These are phyloP conservation scores for Amblyopsis rosae DNA, from an alignment of 2,113 vertebrate species.

Conservation along the genomic window DNA sequence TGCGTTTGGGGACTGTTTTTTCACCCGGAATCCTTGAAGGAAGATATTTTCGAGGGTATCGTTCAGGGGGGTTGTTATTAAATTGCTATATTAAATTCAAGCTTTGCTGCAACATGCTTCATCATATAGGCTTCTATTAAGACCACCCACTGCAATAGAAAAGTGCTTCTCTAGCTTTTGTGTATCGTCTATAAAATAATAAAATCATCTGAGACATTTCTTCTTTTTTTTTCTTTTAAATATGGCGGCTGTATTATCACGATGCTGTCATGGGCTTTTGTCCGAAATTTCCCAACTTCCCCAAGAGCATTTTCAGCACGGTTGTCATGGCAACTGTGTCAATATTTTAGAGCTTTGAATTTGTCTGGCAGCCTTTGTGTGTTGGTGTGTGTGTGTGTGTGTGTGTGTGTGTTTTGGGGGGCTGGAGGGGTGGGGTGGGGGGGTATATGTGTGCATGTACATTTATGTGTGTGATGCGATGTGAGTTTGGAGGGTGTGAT, in stretches of 20 bases:
- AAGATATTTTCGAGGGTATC: not conserved
- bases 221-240: no score
- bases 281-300: constrained; percentile 50
- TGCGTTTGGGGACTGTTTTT: not conserved
- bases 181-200: no score
- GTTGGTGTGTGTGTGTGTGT: constrained; percentile 7
- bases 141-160: no score
- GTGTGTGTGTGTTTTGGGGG: constrained; percentile 1
- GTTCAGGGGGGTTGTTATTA: no score
- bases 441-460: not conserved
- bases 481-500: not conserved
- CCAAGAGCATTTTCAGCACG: constrained; percentile 37
- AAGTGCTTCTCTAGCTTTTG: no score
- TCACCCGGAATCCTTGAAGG: constrained; percentile 14
- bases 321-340: constrained; percentile 65
- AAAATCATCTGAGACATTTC: no score
- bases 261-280: constrained; percentile 41
- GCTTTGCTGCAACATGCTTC: not conserved
- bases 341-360: constrained; percentile 67
- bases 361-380: constrained; percentile 16
- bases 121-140: constrained; percentile 3
- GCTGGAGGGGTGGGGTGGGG: not conserved
- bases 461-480: not conserved
- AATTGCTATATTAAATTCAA: no score
- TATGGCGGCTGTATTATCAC: constrained; percentile 10